Evolutionary conservation across 2,113 vertebrate species (phyloP).

Genomic region (Gila orcuttii): DNA sequence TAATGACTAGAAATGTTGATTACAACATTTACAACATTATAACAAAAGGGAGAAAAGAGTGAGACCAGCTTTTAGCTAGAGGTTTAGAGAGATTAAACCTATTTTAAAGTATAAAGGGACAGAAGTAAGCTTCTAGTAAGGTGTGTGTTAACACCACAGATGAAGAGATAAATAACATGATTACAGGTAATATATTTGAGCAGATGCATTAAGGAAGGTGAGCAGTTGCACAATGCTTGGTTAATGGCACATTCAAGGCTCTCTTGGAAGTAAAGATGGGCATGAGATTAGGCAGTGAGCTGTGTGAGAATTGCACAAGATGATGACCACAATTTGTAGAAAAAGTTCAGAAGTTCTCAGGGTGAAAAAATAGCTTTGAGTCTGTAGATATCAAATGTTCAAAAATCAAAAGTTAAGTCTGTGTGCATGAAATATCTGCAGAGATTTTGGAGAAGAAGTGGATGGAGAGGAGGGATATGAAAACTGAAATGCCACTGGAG

Average conservation of each 20-base stretch:
- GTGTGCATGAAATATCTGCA: background rate
- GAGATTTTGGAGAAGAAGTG: background rate
- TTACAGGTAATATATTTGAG: background rate
- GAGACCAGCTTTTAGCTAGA: background rate
- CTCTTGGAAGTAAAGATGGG: background rate
- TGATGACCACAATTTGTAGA: slow-evolving; percentile 8
- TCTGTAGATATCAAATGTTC: background rate
- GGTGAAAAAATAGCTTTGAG: background rate
- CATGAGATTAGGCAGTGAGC: background rate
- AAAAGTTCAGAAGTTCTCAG: background rate
- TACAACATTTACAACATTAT: too few relatives aligned
- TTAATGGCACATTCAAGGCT: background rate
- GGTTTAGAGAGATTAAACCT: background rate
- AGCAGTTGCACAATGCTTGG: background rate
- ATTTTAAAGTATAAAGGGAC: background rate
- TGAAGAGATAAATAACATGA: background rate
- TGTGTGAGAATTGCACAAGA: background rate
- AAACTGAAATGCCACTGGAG: background rate
- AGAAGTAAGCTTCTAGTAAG: background rate
- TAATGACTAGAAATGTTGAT: background rate
- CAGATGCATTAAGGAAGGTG: background rate
- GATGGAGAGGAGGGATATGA: background rate
- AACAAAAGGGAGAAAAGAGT: too few relatives aligned
- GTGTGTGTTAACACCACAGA: background rate
- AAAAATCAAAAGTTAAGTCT: background rate